Conservation (phyloP, 2,888 invertebrate species). For the Leptinotarsa rubiginosa region DNA sequence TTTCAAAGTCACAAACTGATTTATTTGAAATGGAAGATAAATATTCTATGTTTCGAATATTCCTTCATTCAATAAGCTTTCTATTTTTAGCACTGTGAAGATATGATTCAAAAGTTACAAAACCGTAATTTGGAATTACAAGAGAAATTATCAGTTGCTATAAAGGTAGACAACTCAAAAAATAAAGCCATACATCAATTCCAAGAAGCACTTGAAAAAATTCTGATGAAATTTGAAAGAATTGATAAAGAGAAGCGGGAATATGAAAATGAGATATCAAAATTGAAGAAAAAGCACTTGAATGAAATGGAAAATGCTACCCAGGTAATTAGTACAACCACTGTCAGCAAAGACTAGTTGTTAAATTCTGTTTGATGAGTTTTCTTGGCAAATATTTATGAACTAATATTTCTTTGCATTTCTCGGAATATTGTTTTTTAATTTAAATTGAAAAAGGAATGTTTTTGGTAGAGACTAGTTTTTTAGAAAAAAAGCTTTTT, state of each 20-base stretch:
- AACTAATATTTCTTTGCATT: no score
- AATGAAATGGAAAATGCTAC: constrained; percentile 57
- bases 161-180: constrained; percentile 82
- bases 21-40: not conserved
- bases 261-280: constrained; percentile 56
- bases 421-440: no score
- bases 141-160: constrained; percentile 82
- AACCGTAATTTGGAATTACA: constrained; percentile 80
- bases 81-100: constrained; percentile 77
- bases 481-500: no score
- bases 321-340: constrained; percentile 52
- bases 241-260: constrained; percentile 59
- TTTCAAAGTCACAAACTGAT: no score
- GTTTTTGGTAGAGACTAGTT: no score
- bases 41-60: not conserved
- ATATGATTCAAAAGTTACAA: constrained; percentile 80
- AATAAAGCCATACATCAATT: constrained; percentile 77
- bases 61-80: not conserved
- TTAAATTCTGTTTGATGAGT: no score
- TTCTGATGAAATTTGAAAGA: constrained; percentile 60
- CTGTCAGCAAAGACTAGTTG: no score
- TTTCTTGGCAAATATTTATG: no score
- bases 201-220: constrained; percentile 73
- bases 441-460: no score
- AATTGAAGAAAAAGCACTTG: constrained; percentile 52